phyloP scores from a whole-genome alignment of 2,888 invertebrate species.

The Chouioia cunea region DNA sequence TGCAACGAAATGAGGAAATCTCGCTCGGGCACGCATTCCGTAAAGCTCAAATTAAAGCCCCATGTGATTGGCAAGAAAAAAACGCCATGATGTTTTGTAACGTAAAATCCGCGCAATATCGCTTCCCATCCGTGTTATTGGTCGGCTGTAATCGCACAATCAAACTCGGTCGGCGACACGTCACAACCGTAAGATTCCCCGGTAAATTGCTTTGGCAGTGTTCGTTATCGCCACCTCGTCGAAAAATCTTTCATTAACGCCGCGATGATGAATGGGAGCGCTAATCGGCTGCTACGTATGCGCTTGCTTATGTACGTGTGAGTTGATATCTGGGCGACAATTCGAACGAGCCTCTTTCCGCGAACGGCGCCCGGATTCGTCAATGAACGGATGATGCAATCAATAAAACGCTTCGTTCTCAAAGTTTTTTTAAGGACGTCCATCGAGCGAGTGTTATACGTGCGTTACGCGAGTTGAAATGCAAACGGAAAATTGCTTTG shows the following conservation, averaged over 20 bases:
- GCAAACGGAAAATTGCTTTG: no score
- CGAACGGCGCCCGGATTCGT: background rate
- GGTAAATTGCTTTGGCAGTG: no score
- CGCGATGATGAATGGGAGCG: no score
- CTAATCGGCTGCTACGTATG: background rate
- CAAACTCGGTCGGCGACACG: constrained; percentile 3
- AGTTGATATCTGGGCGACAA: constrained; percentile 17
- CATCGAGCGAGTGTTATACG: no score
- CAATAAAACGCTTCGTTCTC: no score
- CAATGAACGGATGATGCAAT: no score
- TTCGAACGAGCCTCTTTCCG: constrained; percentile 6
- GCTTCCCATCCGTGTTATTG: background rate
- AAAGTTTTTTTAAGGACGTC: no score
- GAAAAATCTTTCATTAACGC: constrained; percentile 9
- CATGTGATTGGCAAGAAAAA: no score
- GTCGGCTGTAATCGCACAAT: background rate
- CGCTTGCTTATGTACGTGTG: background rate
- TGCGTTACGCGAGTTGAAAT: no score
- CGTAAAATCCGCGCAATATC: background rate
- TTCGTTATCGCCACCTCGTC: constrained; percentile 11
- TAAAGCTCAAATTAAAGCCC: no score
- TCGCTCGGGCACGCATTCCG: no score
- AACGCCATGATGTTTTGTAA: background rate
- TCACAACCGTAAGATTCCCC: constrained; percentile 6
- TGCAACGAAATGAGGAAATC: no score